phyloP scores from a whole-genome alignment of 2,888 invertebrate species.

The Ophion costatus region DNA sequence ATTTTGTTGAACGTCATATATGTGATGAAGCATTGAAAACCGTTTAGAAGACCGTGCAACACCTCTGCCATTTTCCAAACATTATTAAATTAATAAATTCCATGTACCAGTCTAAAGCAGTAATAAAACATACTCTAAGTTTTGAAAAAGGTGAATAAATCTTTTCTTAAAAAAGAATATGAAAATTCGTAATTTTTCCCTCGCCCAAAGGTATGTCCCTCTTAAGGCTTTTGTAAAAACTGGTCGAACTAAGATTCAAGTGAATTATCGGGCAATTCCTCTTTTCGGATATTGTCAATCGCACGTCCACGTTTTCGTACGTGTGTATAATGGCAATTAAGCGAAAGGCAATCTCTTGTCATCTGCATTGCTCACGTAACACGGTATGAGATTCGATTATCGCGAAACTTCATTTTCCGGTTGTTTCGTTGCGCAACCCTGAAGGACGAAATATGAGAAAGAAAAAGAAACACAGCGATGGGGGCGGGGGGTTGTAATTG shows the following conservation, averaged over 20 bases:
- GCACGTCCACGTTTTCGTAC: background rate
- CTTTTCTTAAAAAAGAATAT: too few species aligned
- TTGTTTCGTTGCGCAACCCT: slow-evolving; percentile 45
- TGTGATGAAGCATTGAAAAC: too few species aligned
- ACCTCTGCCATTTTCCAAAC: too few species aligned
- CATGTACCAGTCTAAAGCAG: too few species aligned
- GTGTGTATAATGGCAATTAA: slow-evolving; percentile 9
- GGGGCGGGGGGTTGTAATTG: background rate
- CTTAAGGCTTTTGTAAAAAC: background rate
- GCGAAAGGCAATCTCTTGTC: slow-evolving; percentile 37
- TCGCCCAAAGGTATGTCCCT: too few species aligned
- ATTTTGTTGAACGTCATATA: too few species aligned
- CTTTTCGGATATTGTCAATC: slow-evolving; percentile 36
- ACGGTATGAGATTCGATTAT: slow-evolving; percentile 49
- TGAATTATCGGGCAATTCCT: slow-evolving; percentile 45
- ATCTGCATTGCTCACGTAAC: slow-evolving; percentile 33
- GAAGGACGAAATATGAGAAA: slow-evolving; percentile 10
- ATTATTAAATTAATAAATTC: too few species aligned
- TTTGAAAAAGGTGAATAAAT: too few species aligned
- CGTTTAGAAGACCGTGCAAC: too few species aligned
- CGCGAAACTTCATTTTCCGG: slow-evolving; percentile 41
- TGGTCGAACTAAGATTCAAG: background rate
- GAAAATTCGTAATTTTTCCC: too few species aligned
- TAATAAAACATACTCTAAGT: too few species aligned
- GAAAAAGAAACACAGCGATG: background rate